These are phyloP conservation scores for Semicossyphus pulcher DNA, from an alignment of 2,113 vertebrate species.

Conservation along the genomic window DNA sequence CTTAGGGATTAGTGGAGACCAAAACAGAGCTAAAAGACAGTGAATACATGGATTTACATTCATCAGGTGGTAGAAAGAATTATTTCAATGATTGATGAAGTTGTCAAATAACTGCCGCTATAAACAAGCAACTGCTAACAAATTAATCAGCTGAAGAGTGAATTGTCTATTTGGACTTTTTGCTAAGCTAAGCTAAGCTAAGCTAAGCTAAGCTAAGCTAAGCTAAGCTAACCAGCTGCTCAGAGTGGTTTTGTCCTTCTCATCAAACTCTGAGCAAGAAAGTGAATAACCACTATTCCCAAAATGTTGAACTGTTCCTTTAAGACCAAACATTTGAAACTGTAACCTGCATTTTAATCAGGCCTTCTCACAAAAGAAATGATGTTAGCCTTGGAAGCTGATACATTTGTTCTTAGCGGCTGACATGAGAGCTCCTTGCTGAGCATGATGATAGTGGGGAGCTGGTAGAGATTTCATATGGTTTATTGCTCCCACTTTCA, in stretches of 20 bases:
- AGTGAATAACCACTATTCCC: background rate
- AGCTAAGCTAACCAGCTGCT: background rate
- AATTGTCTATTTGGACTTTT: no score
- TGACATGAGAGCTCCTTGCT: constrained; percentile 55
- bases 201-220: constrained; percentile 2
- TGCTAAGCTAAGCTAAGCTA: background rate
- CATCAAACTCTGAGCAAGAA: background rate
- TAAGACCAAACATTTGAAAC: background rate
- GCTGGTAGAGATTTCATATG: constrained; percentile 75
- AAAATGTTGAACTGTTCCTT: background rate
- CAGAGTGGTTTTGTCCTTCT: background rate
- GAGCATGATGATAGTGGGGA: constrained; percentile 54
- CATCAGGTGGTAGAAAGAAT: background rate
- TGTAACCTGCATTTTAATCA: constrained; percentile 1
- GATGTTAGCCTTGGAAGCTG: constrained; percentile 36
- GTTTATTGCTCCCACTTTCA: constrained; percentile 81
- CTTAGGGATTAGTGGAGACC: background rate
- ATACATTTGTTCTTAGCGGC: constrained; percentile 55
- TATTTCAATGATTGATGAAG: no score
- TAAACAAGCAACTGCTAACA: no score
- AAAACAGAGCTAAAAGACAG: background rate
- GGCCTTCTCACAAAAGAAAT: constrained; percentile 47
- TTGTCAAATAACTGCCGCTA: no score
- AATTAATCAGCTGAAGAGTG: no score
- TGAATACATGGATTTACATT: background rate